Percentiles rank a stretch among this genome's conserved stretches.
These are phyloP conservation scores for Melierax canorus DNA, from an alignment of 2,113 vertebrate genomes.

Conservation along the genomic window DNA sequence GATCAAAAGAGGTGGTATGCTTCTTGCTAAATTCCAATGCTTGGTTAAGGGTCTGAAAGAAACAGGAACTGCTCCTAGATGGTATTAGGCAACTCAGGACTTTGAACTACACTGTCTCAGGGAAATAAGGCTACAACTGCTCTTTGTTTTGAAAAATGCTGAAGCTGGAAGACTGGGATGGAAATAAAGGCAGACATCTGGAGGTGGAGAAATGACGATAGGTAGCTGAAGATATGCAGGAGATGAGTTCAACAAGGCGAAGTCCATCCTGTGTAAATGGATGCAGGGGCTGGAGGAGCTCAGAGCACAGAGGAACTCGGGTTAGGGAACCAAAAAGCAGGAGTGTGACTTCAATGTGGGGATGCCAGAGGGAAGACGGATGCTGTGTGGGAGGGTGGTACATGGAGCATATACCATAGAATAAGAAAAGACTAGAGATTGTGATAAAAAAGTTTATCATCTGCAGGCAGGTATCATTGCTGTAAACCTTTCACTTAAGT, in stretches of 20 bases:
- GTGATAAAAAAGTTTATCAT: neutral
- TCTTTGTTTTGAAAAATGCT: neutral
- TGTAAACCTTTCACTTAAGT: neutral
- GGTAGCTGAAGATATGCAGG: neutral
- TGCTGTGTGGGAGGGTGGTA: neutral
- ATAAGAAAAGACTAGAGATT: neutral
- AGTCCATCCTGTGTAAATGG: neutral
- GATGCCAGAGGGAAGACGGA: accelerated
- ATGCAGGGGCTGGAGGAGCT: neutral
- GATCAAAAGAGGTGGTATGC: neutral
- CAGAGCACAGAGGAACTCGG: neutral
- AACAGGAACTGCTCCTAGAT: neutral
- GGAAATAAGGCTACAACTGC: neutral
- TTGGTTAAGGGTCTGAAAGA: neutral
- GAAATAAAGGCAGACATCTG: neutral
- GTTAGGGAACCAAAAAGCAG: neutral
- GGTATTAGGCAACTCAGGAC: neutral
- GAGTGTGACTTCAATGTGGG: neutral
- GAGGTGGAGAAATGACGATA: neutral
- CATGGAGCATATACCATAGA: neutral
- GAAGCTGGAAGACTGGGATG: neutral
- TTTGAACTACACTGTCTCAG: neutral
- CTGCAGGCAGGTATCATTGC: neutral
- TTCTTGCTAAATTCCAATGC: neutral
- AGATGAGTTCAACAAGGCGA: neutral